Conservation (phyloP, 2,113 vertebrate species). For the Brachyistius frenatus region DNA sequence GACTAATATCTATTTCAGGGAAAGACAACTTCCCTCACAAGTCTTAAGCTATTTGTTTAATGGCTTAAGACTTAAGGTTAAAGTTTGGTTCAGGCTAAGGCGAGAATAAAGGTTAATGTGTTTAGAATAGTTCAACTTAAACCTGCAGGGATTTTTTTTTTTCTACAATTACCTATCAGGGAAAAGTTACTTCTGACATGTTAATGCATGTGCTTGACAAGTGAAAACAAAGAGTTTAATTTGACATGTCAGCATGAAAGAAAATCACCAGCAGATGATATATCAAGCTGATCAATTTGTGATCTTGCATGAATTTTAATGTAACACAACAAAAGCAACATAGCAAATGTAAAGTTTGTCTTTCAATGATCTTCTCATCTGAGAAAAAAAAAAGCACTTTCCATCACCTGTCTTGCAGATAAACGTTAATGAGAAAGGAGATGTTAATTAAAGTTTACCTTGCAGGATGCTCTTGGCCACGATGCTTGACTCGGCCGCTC, state of each 20-base stretch:
- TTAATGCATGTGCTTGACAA: neutral
- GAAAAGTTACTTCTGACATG: neutral
- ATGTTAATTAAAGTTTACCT: slow-evolving; percentile 79
- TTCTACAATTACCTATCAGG: no score
- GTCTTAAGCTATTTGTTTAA: no score
- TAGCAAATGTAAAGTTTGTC: neutral
- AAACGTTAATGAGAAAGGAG: slow-evolving; percentile 59
- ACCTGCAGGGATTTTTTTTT: no score
- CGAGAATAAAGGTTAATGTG: no score
- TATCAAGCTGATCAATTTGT: neutral
- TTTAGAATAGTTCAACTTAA: no score
- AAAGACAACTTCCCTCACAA: no score
- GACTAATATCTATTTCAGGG: neutral
- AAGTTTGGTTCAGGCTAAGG: no score
- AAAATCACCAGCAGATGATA: neutral
- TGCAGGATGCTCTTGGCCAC: slow-evolving; percentile 82
- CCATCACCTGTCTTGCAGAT: slow-evolving; percentile 10
- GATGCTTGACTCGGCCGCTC: slow-evolving; percentile 73
- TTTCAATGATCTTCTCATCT: neutral
- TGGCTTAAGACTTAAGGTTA: no score
- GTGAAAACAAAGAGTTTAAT: no score
- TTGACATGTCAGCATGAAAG: neutral
- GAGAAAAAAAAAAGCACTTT: neutral
- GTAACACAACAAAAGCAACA: neutral
- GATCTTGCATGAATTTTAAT: neutral